Percentiles rank a stretch among this genome's conserved stretches.
These are phyloP conservation scores for Saturnia japonica DNA, from an alignment of 2,888 invertebrate species.

Conservation along the genomic window DNA sequence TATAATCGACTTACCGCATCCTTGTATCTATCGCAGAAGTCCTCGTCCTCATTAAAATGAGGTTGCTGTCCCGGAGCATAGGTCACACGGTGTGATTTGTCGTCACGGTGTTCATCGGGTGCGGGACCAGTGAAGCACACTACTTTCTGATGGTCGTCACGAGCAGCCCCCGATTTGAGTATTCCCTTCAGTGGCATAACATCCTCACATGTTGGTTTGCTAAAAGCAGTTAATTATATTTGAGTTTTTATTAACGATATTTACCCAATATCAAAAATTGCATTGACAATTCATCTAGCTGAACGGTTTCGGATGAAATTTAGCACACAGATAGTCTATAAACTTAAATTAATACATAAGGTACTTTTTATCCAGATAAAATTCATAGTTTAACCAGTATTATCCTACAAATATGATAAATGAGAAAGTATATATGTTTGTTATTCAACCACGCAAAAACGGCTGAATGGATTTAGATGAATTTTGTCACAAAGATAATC, in stretches of 20 bases:
- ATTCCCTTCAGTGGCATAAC: constrained; percentile 69
- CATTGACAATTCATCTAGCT: background rate
- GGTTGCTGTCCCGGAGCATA: constrained; percentile 64
- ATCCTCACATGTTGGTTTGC: constrained; percentile 63
- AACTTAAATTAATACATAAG: too few species aligned
- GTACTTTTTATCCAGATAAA: too few species aligned
- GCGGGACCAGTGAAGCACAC: constrained; percentile 75
- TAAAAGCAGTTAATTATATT: constrained; percentile 32
- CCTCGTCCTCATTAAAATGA: constrained; percentile 55
- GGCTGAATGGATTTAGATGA: too few species aligned
- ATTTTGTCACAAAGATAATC: too few species aligned
- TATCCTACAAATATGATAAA: too few species aligned
- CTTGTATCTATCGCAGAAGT: constrained; percentile 62
- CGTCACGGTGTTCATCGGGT: constrained; percentile 53
- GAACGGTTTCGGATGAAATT: too few species aligned
- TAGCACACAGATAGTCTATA: too few species aligned
- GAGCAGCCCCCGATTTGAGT: constrained; percentile 63
- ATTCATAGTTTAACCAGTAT: too few species aligned
- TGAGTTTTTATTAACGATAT: background rate
- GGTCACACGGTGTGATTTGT: constrained; percentile 23
- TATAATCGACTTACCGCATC: constrained; percentile 47
- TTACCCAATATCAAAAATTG: background rate
- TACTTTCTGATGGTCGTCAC: constrained; percentile 74
- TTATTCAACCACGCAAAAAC: too few species aligned
- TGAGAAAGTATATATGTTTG: too few species aligned